A percentile compares a stretch with the other conserved stretches of the same genome.
These are phyloP conservation scores for Pristionchus exspectatus DNA, from an alignment of 2,888 invertebrate genomes.

Conservation along the genomic window DNA sequence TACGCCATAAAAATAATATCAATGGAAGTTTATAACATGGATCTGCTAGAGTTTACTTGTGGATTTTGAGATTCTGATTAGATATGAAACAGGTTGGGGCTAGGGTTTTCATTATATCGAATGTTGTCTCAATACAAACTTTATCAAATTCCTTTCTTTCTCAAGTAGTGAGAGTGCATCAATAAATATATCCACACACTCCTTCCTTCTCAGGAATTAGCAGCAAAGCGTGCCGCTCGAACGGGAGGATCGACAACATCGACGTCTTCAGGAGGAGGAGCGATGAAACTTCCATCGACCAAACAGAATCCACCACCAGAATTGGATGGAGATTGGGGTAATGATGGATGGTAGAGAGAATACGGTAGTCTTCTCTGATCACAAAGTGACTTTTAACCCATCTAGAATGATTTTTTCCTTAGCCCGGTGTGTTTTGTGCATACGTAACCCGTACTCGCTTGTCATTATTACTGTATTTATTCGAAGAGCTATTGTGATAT, in stretches of 20 bases:
- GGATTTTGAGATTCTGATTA: too few relatives aligned
- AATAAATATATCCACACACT: neutral
- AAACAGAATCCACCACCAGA: slow-evolving; percentile 56
- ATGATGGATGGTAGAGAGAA: slow-evolving; percentile 39
- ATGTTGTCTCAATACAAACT: too few relatives aligned
- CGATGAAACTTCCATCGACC: slow-evolving; percentile 65
- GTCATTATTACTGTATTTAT: slow-evolving; percentile 34
- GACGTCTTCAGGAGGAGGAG: slow-evolving; percentile 60
- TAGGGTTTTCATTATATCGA: too few relatives aligned
- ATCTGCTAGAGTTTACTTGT: too few relatives aligned
- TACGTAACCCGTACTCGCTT: slow-evolving; percentile 16
- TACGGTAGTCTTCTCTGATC: slow-evolving; percentile 23
- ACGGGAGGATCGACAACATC: slow-evolving; percentile 67
- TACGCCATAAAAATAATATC: too few relatives aligned
- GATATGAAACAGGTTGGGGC: too few relatives aligned
- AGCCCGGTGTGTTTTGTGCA: slow-evolving; percentile 14
- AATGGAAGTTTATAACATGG: too few relatives aligned
- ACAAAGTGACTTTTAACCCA: neutral
- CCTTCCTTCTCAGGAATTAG: slow-evolving; percentile 19
- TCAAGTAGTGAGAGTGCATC: too few relatives aligned
- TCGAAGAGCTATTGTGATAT: slow-evolving; percentile 24
- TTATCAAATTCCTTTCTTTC: too few relatives aligned
- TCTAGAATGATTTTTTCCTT: neutral
- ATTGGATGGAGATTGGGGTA: slow-evolving; percentile 44
- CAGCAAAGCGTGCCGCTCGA: slow-evolving; percentile 63